Percentiles rank a stretch among this genome's conserved stretches.
Conservation (phyloP, 1,140 invertebrate species). For the Pararge aegeria region DNA sequence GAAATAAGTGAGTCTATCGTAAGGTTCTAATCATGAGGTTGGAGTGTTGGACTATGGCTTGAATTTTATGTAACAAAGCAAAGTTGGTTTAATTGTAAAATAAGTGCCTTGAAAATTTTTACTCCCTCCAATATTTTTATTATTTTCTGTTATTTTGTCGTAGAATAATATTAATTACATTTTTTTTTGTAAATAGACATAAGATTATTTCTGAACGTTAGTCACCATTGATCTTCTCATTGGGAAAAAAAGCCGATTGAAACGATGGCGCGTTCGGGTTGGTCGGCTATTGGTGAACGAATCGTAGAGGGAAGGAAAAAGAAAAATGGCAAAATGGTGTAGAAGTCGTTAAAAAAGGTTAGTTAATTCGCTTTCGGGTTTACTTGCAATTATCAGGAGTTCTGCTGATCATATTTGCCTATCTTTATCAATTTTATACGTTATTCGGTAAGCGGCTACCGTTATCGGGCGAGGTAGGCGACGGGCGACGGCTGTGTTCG, state of each 20-base stretch:
- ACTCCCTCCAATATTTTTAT: too few species aligned
- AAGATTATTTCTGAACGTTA: conserved; percentile 42
- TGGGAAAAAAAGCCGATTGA: conserved; percentile 53
- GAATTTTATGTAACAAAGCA: too few species aligned
- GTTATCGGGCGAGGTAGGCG: conserved; percentile 56
- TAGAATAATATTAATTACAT: too few species aligned
- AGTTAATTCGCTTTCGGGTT: conserved; percentile 37
- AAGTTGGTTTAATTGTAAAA: too few species aligned
- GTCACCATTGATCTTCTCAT: conserved; percentile 53
- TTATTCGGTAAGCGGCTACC: conserved; percentile 45
- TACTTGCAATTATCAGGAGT: background rate
- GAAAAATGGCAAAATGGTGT: conserved; percentile 73
- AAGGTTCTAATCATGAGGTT: too few species aligned
- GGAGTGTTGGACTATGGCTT: too few species aligned
- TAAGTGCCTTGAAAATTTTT: too few species aligned
- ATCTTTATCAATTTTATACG: conserved; percentile 22
- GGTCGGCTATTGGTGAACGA: conserved; percentile 56
- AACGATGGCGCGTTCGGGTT: conserved; percentile 53
- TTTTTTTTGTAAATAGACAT: background rate
- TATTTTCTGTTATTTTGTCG: too few species aligned
- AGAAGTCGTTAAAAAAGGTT: conserved; percentile 64
- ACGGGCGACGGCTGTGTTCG: conserved; percentile 51
- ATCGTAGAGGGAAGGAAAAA: conserved; percentile 54
- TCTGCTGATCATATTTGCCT: conserved; percentile 9
- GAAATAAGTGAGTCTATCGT: too few species aligned